These are phyloP conservation scores for Geopemphigus sp. DNA, from an alignment of 1,140 invertebrate genomes.

Conservation along the genomic window DNA sequence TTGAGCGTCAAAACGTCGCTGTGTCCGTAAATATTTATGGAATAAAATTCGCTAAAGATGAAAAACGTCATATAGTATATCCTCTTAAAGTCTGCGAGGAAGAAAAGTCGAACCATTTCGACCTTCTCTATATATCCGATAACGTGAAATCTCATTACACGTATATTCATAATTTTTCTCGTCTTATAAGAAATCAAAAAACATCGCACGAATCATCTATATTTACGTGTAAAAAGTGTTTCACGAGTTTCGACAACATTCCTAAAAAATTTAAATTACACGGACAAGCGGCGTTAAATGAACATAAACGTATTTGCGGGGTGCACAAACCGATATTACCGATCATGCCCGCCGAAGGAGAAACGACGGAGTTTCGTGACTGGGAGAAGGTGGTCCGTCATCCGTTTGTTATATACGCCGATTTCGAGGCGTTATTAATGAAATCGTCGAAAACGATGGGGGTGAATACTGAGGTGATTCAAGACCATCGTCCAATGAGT, in stretches of 20 bases:
- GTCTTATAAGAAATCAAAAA: not conserved
- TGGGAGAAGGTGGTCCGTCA: not conserved
- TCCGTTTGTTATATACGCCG: conserved; percentile 10
- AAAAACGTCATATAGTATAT: not conserved
- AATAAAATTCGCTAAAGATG: not conserved
- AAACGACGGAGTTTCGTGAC: not conserved
- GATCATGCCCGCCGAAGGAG: not conserved
- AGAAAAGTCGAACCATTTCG: not conserved
- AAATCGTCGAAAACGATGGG: not conserved
- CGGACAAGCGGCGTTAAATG: not conserved
- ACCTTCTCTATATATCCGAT: not conserved
- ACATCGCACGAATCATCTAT: not conserved
- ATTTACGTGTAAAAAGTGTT: not conserved
- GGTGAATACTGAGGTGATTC: not conserved
- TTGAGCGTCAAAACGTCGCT: not conserved
- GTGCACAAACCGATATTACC: not conserved
- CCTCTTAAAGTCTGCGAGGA: not conserved
- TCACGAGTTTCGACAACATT: not conserved
- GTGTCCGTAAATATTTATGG: not conserved
- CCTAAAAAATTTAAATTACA: not conserved
- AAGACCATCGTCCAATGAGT: not conserved
- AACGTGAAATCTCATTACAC: not conserved
- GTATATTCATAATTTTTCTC: not conserved
- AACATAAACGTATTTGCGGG: not conserved
- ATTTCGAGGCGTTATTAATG: conserved; percentile 5